phyloP scores from a whole-genome alignment of 2,113 vertebrate genomes.

The Chaetodon auriga region DNA sequence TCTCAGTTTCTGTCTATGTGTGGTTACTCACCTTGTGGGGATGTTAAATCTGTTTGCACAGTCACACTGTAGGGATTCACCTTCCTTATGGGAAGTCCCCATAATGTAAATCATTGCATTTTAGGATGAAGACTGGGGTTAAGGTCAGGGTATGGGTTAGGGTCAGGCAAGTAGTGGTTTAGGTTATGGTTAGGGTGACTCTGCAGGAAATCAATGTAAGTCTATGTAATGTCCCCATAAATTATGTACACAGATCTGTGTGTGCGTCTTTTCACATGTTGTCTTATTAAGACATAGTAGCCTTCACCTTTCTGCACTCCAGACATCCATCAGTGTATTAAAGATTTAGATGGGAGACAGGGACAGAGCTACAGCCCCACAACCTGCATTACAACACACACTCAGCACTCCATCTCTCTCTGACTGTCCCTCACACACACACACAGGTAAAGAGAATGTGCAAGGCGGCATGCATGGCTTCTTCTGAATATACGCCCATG shows the following conservation, averaged over 20 bases:
- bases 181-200: too few species aligned
- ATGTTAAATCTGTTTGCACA: too few species aligned
- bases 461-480: not conserved
- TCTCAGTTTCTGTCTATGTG: not conserved
- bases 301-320: slow-evolving; percentile 38
- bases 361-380: not conserved
- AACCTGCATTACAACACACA: slow-evolving; percentile 14
- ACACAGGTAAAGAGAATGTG: not conserved
- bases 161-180: too few species aligned
- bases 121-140: too few species aligned
- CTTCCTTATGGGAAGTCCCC: too few species aligned
- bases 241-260: not conserved
- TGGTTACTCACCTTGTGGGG: too few species aligned
- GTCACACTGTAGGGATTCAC: too few species aligned
- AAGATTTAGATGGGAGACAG: slow-evolving; percentile 46
- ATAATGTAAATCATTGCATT: too few species aligned
- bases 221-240: too few species aligned
- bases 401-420: not conserved
- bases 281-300: slow-evolving; percentile 52
- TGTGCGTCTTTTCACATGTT: slow-evolving; percentile 4
- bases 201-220: too few species aligned
- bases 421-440: not conserved
- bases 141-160: too few species aligned
- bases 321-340: slow-evolving; percentile 58
- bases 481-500: not conserved